Base-by-base conservation (phyloP, 2,113 vertebrate species). In the Ammodytes marinus region DNA sequence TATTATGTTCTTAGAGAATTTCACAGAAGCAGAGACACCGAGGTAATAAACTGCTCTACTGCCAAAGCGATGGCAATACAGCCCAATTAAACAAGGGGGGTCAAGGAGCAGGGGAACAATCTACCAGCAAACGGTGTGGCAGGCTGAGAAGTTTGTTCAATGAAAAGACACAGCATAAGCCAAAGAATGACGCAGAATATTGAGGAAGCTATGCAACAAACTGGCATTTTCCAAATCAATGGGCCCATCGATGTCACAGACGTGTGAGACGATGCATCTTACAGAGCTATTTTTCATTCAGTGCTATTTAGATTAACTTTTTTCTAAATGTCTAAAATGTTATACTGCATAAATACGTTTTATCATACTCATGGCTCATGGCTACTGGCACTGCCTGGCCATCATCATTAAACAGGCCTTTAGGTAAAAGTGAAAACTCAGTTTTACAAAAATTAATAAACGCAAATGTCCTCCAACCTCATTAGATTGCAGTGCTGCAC, bases 1-100 rank as follows among this genome's bases (percentile, higher is more conserved):
- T 54, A 55, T 79, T 57, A 63, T 14, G 40, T 42, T 27, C 59
- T 64, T 40, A n/a, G 63, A 58, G 14, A 40, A 42, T 8, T 42
- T 58, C 55, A 69, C 50, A 61, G 43, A 53, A 2, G 47, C 15
- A 50, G 14, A 50, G 14, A 82, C 39, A 43, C 17, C 42, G 52
- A 50, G 13, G 17, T 58, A 43, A 9, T 12, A 8, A 71, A 60
- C 15, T 47, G 27, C 49, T 60, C 42, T 35, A 50, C 68, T 73
- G 43, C n/a, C 42, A 6, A 59, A n/a, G 8, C 50, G 60, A 50
- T 58, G 39, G 27, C 35, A 46, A 53, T 19, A 77, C 19, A 52
- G 46, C 6, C 15, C 71, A 11, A 40, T n/a, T 43, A 66, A 63
- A 74, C 27, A 9, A 52, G 52, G 35, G 4, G 12, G 5, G 43